Evolutionary conservation across 2,113 vertebrate genomes (phyloP).

Genomic region (Leptocoma aspasia): DNA sequence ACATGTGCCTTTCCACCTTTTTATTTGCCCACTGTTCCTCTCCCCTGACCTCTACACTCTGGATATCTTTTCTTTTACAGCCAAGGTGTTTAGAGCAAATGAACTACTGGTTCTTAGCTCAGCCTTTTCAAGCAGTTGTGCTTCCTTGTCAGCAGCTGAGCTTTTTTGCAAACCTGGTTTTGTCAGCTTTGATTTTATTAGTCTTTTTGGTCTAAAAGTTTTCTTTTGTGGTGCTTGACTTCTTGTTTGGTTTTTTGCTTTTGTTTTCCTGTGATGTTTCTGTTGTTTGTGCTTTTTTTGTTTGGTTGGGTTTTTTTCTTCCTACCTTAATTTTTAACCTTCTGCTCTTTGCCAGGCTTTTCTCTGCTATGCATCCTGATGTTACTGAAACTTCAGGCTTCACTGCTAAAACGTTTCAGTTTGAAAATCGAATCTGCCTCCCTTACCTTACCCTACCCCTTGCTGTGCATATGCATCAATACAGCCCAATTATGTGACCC

Average conservation of each 20-base stretch:
- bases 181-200: not conserved
- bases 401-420: too few relatives aligned
- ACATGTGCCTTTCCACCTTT: not conserved
- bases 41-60: not conserved
- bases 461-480: not conserved
- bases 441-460: not conserved
- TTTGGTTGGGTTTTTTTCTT: not conserved
- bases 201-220: not conserved
- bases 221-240: not conserved
- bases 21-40: not conserved
- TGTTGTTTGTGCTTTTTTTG: not conserved
- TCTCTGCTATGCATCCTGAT: not conserved
- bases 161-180: not conserved
- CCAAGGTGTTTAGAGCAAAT: not conserved
- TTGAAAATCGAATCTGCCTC: not conserved
- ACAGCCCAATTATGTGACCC: not conserved
- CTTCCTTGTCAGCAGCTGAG: not conserved
- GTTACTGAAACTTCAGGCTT: too few relatives aligned
- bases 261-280: not conserved
- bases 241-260: not conserved
- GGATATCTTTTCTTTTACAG: not conserved
- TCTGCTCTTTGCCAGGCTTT: not conserved
- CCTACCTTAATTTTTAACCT: not conserved
- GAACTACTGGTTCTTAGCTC: not conserved
- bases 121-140: not conserved